Evolutionary conservation across 2,888 invertebrate genomes (phyloP).

Genomic region (Drosophila infuscata): DNA sequence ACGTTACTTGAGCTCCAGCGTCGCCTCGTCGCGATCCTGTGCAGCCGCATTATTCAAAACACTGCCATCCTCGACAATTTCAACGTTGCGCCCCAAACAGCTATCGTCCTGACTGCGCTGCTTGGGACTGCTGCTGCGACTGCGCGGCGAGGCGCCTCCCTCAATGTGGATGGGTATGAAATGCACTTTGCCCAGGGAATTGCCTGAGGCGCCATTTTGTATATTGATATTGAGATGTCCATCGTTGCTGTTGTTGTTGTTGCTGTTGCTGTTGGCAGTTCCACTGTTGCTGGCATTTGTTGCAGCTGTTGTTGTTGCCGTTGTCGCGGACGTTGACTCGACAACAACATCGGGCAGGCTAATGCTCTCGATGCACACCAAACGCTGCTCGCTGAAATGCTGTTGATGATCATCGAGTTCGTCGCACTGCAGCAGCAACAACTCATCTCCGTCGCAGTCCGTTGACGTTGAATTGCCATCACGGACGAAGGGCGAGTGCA

Average conservation of each 20-base stretch:
- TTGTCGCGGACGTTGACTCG: slow-evolving; percentile 81
- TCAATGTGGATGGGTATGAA: slow-evolving; percentile 84
- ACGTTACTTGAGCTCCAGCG: slow-evolving; percentile 68
- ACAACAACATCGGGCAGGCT: slow-evolving; percentile 85
- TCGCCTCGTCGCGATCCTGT: slow-evolving; percentile 52
- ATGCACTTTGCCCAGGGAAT: slow-evolving; percentile 83
- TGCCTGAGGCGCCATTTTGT: slow-evolving; percentile 79
- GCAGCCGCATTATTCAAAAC: slow-evolving; percentile 48
- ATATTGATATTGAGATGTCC: slow-evolving; percentile 84
- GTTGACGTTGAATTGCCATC: slow-evolving; percentile 82
- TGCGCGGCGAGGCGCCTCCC: slow-evolving; percentile 56
- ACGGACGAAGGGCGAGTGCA: slow-evolving; percentile 75
- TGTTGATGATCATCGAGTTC: slow-evolving; percentile 77
- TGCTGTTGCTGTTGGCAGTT: slow-evolving; percentile 32
- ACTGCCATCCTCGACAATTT: slow-evolving; percentile 81
- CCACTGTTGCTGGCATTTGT: slow-evolving; percentile 26
- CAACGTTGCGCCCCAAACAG: slow-evolving; percentile 77
- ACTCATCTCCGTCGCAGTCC: slow-evolving; percentile 75
- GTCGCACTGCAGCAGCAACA: slow-evolving; percentile 82
- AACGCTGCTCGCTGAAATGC: slow-evolving; percentile 76
- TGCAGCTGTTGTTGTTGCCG: slow-evolving; percentile 32
- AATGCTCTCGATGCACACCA: slow-evolving; percentile 85
- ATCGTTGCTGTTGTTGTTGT: slow-evolving; percentile 55
- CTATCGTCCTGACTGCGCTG: slow-evolving; percentile 82
- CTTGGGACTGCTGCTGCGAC: slow-evolving; percentile 72